Evolutionary conservation across 2,797 vertebrate genomes (phyloP), one percentile per base, ranked within the genome.

Genomic region (Oreonectes daqikongensis): DNA sequence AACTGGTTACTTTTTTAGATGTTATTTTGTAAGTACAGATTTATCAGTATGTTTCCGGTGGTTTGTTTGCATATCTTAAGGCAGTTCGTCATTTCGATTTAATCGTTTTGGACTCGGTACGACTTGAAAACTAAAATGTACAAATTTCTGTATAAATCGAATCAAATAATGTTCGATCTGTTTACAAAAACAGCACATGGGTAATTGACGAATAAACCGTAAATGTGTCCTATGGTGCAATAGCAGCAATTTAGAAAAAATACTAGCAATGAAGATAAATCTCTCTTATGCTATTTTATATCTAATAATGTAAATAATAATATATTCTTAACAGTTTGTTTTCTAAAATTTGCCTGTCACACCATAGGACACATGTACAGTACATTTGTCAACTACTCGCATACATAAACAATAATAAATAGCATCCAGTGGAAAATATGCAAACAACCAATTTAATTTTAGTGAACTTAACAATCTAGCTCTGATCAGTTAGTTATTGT

Each of bases 391-490:
- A 35, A 35, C 32, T 35, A 35, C 6, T 8, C 32, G 7, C 12
- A 59, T 15, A 2, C 22, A 2, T 14, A 8, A n/a, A 59, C 15
- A 30, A 59, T 17, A 28, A 11, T 52, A 60, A 32, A 60, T 18
- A 9, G 8, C 57, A 10, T 32, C 28, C 14, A 28, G 14, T 17
- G 30, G 14, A 57, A 28, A 5, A 26, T 57, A 28, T 57, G 53
- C 5, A 26, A 55, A 74, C 30, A 20, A 52, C 46, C 61, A 15
- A 17, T 69, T 40, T 40, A 30, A 71, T 76, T 57, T 68, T 52
- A 68, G 48, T 69, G 30, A 46, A 35, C 35, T 70, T 38, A 14
- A 48, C 46, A 15, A 46, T 68, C 79, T 75, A 80, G 57, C 28
- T 15, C 60, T 18, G 14, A 63, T 32, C 12, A 18, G 28, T 57